Conservation (phyloP, 2,888 invertebrate genomes). For the Tubiluchus corallicola region DNA sequence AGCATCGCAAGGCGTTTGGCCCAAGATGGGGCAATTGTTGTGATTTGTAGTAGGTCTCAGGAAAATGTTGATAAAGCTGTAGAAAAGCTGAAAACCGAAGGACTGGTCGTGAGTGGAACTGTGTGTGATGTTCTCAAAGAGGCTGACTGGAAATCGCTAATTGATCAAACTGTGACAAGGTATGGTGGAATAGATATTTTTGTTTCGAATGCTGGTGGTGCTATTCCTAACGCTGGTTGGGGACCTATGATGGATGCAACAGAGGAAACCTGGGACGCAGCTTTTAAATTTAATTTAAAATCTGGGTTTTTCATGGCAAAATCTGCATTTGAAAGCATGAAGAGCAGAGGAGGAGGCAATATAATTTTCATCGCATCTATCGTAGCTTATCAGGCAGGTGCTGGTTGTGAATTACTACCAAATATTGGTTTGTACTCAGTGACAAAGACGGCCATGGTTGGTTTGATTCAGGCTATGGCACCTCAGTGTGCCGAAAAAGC, state of each 20-base stretch:
- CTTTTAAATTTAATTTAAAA: too few relatives aligned
- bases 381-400: too few relatives aligned
- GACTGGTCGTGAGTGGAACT: slow-evolving; percentile 49
- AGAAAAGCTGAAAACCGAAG: slow-evolving; percentile 44
- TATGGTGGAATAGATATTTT: slow-evolving; percentile 80
- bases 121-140: slow-evolving; percentile 73
- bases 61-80: slow-evolving; percentile 64
- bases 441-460: slow-evolving; percentile 77
- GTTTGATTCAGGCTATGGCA: slow-evolving; percentile 63
- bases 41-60: slow-evolving; percentile 75
- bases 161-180: slow-evolving; percentile 50
- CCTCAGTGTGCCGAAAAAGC: slow-evolving; percentile 52
- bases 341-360: too few relatives aligned
- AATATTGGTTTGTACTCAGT: slow-evolving; percentile 78
- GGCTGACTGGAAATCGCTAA: slow-evolving; percentile 56
- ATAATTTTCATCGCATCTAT: too few relatives aligned
- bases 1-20: too few relatives aligned
- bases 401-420: too few relatives aligned
- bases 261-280: too few relatives aligned
- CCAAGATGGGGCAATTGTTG: slow-evolving; percentile 80
- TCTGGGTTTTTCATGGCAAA: too few relatives aligned
- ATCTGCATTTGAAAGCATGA: too few relatives aligned
- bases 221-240: slow-evolving; percentile 63
- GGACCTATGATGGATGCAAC: slow-evolving; percentile 51
- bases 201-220: slow-evolving; percentile 87